A percentile compares a stretch with the other conserved stretches of the same genome.
These are phyloP conservation scores for Balearica regulorum DNA, from an alignment of 2,797 vertebrate genomes.

Conservation along the genomic window DNA sequence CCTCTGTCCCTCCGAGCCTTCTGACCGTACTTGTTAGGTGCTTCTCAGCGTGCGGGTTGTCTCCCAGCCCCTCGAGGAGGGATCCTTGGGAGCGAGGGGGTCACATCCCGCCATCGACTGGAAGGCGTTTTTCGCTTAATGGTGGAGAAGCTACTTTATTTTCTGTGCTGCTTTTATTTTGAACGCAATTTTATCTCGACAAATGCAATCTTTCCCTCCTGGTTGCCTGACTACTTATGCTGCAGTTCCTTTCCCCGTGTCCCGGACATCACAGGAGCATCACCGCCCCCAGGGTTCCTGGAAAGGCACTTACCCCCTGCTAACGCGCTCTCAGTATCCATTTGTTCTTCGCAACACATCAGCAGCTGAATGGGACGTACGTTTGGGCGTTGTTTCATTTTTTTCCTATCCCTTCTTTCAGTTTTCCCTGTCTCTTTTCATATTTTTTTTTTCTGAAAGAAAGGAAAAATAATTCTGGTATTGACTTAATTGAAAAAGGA, in stretches of 20 bases:
- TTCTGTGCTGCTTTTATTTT: neutral
- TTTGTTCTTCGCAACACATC: neutral
- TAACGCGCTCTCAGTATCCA: neutral
- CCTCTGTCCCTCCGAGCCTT: neutral
- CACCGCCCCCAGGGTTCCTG: neutral
- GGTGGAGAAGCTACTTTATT: neutral
- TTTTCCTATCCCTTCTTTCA: neutral
- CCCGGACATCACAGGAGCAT: neutral
- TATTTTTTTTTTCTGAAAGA: neutral
- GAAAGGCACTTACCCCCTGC: neutral
- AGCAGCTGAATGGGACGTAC: neutral
- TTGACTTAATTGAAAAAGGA: neutral
- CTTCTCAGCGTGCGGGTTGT: accelerated
- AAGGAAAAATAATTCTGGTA: neutral
- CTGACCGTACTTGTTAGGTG: neutral
- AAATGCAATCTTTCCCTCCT: neutral
- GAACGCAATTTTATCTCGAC: neutral
- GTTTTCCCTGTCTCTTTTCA: neutral
- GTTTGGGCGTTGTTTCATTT: too few relatives aligned
- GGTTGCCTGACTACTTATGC: neutral
- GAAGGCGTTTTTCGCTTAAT: neutral
- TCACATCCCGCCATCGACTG: too few relatives aligned
- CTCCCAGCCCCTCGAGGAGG: neutral
- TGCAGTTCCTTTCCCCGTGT: neutral
- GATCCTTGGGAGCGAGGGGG: neutral